Base-by-base conservation (phyloP, 1,140 invertebrate genomes). In the Halyomorpha halys region DNA sequence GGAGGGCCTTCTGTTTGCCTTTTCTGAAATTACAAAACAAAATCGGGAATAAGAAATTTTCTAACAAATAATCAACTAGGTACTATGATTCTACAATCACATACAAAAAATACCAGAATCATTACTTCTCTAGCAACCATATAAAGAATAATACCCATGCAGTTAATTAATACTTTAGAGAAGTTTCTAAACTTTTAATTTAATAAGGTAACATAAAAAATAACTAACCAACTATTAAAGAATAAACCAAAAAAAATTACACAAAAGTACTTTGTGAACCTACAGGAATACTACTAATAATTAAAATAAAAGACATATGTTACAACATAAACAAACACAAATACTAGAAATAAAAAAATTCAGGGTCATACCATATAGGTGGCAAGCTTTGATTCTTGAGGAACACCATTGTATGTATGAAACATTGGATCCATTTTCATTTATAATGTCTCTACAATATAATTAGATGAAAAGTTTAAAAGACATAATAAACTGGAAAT, bases 351-450 rank as follows among this genome's bases (percentile, higher is more conserved):
- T 59, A 18, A 59, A 59, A 44, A 39, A 44, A 15, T 44, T 56
- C 47, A 49, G 5, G 25, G 23, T 25, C 16, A 68, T 79, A 87
- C 86, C 86, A 90, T 89, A 75, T 91, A 90, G 68, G 87, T 88
- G 63, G 86, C 86, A 72, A 90, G 78, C 76, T 90, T 90, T 67
- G 88, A 90, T 74, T 90, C 88, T 74, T 88, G 82, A 53, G 88
- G 88, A 71, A 90, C 81, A 71, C 86, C 86, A 78, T 87, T 88
- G 54, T 85, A 75, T 67, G 83, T 78, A 49, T 80, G 76, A 70
- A 76, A 77, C 70, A 78, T 76, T 66, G 74, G 76, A 73, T 79
- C 77, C 78, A 79, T 74, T 67, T 69, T 54, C 18, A 51, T 18
- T 44, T 44, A 56, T 27, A 56, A 56, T 23, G 18, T 23, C 19